A percentile compares a stretch with the other conserved stretches of the same genome.
Evolutionary conservation across 2,888 invertebrate genomes (phyloP).

Genomic region (Cistogaster globosa): DNA sequence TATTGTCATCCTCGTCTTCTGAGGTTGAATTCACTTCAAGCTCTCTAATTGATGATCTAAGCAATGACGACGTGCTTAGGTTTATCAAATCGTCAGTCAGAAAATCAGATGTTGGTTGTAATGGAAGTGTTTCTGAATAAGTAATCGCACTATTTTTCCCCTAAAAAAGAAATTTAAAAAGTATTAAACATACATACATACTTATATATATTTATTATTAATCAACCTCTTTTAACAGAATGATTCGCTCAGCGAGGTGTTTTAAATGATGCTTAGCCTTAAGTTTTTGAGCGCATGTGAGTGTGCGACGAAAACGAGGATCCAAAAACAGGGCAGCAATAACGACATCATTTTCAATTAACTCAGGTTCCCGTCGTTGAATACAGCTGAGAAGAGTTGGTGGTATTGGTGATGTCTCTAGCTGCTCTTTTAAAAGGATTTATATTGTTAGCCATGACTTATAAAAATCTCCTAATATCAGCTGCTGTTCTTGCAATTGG

Average conservation of each 20-base stretch:
- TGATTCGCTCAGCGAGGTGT: slow-evolving; percentile 4
- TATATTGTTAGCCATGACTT: slow-evolving; percentile 18
- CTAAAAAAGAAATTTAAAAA: slow-evolving; percentile 12
- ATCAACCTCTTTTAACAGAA: slow-evolving; percentile 11
- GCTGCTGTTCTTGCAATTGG: slow-evolving; percentile 21
- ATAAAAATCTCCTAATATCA: slow-evolving; percentile 34
- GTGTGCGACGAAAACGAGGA: not conserved
- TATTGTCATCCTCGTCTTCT: no score
- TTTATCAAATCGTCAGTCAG: no score
- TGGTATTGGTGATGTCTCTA: slow-evolving; percentile 1
- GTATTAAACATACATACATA: slow-evolving; percentile 9
- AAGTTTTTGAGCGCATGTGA: not conserved
- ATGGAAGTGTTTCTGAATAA: no score
- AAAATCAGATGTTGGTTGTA: no score
- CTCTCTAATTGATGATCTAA: no score
- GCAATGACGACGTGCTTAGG: no score
- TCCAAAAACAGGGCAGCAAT: slow-evolving; percentile 31
- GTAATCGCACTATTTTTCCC: slow-evolving; percentile 9
- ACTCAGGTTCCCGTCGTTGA: slow-evolving; percentile 15
- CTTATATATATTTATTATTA: slow-evolving; percentile 8
- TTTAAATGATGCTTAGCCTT: no score
- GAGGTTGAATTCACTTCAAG: no score
- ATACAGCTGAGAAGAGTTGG: slow-evolving; percentile 16
- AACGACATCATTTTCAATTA: slow-evolving; percentile 21
- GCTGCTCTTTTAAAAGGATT: not conserved